Conservation (phyloP, 2,113 vertebrate species). For the Pangasianodon hypophthalmus region DNA sequence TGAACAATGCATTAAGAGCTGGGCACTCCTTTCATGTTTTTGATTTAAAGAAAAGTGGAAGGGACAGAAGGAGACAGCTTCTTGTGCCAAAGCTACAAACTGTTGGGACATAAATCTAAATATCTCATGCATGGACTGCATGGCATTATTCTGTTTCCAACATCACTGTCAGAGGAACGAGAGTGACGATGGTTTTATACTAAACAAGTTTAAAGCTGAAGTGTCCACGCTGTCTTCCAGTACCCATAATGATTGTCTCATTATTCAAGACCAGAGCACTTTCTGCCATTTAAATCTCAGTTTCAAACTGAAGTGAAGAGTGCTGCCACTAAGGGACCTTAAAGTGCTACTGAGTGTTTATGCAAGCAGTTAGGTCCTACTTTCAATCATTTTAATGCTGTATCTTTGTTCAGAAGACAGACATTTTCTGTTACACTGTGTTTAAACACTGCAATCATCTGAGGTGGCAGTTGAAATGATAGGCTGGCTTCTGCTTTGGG, state of each 20-base stretch:
- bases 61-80: constrained; percentile 29
- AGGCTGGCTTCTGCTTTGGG: constrained; percentile 58
- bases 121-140: constrained; percentile 42
- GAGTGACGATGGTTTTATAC: constrained; percentile 34
- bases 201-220: not conserved
- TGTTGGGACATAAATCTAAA: constrained; percentile 42
- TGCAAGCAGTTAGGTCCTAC: constrained; percentile 59
- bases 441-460: constrained; percentile 60
- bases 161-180: constrained; percentile 29
- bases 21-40: constrained; percentile 51
- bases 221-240: not conserved
- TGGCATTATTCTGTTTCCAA: constrained; percentile 43
- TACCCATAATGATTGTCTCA: not conserved
- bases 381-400: constrained; percentile 37
- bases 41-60: constrained; percentile 49
- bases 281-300: not conserved
- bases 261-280: not conserved
- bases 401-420: constrained; percentile 56
- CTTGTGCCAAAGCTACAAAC: constrained; percentile 54
- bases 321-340: not conserved
- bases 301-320: constrained; percentile 1
- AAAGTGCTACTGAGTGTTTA: constrained; percentile 44
- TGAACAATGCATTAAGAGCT: constrained; percentile 27
- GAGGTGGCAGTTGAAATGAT: constrained; percentile 60
- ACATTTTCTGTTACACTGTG: constrained; percentile 65